Conservation (phyloP, 1,140 invertebrate genomes). For the Tetragnatha versicolor region DNA sequence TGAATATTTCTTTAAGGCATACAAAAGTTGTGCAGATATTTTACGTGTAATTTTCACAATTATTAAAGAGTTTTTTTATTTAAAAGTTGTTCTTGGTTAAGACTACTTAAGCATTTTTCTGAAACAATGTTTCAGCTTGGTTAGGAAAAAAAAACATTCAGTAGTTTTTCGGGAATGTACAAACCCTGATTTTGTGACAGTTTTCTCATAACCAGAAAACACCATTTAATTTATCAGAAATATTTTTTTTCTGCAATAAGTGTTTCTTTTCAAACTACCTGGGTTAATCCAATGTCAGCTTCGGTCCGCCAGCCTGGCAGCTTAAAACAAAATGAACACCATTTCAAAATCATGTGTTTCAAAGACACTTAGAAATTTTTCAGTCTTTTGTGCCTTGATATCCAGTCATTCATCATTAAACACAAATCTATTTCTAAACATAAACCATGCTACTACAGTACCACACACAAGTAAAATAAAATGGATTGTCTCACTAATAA, state of each 20-base stretch:
- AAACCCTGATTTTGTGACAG: neutral
- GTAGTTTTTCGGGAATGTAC: neutral
- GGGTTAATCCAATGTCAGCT: conserved; percentile 48
- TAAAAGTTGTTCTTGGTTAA: no score
- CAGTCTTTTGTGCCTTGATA: neutral
- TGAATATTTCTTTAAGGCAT: no score
- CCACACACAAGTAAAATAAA: neutral
- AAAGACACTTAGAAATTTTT: neutral
- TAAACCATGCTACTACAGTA: neutral
- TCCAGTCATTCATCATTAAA: neutral
- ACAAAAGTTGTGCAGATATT: no score
- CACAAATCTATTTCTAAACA: neutral
- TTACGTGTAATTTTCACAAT: no score
- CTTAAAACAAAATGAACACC: conserved; percentile 50
- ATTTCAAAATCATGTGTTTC: conserved; percentile 20
- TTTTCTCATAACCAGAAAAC: neutral
- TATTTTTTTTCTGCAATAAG: conserved; percentile 4
- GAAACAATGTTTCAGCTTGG: neutral
- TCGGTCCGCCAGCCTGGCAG: conserved; percentile 41
- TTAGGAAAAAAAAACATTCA: neutral
- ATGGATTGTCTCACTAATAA: neutral
- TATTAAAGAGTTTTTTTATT: no score
- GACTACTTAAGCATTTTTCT: no score
- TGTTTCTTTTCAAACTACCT: conserved; percentile 41
- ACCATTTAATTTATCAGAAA: neutral